Evolutionary conservation across 2,888 invertebrate species (phyloP), one percentile per base, ranked within the genome.

Genomic region (Oxycera nigricornis): DNA sequence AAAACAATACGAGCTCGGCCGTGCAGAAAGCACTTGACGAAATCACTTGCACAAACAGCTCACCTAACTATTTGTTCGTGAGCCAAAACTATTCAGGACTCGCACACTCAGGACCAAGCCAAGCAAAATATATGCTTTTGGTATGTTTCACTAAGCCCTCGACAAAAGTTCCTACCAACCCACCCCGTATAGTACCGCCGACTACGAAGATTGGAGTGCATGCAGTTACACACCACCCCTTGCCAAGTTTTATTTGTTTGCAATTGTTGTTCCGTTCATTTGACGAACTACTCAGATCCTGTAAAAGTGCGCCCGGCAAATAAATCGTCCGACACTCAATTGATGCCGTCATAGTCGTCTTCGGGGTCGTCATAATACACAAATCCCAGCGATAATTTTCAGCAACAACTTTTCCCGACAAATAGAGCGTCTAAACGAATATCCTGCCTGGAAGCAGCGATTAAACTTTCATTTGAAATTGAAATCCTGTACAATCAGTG

Each of bases 301-400:
- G n/a, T n/a, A n/a, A 55, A 24, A 55, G 24, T 22, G 17, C 9
- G 17, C n/a, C n/a, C n/a, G 22, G 52, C 52, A 24, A 24, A 55
- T 55, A 20, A 55, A 55, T 20, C 52, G 7, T 20, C 3, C 17
- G 52, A 24, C 52, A 55, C 52, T 55, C 52, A 55, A 55, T 55
- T 55, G 22, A 55, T 55, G 2, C 52, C 9, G 52, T 55, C 22
- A n/a, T n/a, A n/a, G n/a, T n/a, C n/a, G n/a, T n/a, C n/a, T n/a
- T n/a, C n/a, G n/a, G n/a, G n/a, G n/a, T n/a, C n/a, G n/a, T n/a
- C n/a, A 55, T 55, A 55, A 55, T 55, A 55, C 52, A 55, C 52
- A 55, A 55, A 55, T 24, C 17, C 22, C 2, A 55, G 52, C 52
- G 52, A 55, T 55, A 55, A 55, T 55, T 55, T 55, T 7, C 52